These are phyloP conservation scores for Bufotes viridis DNA, from an alignment of 2,797 vertebrate species.

Conservation along the genomic window DNA sequence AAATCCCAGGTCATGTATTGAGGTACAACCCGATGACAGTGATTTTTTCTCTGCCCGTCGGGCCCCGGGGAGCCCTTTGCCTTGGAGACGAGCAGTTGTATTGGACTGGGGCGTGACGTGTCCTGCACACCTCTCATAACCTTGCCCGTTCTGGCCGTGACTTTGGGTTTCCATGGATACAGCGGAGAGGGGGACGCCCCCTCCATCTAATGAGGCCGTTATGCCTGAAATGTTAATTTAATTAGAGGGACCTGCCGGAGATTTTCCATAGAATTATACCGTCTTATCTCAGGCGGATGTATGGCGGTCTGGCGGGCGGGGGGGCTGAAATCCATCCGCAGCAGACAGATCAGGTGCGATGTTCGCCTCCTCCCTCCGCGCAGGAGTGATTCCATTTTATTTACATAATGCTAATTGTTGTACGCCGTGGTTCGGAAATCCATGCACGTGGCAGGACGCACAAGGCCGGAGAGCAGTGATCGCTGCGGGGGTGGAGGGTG, in stretches of 20 bases:
- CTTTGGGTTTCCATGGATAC: constrained; percentile 33
- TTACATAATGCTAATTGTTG: constrained; percentile 51
- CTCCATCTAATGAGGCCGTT: constrained; percentile 23
- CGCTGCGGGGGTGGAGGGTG: background rate
- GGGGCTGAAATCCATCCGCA: constrained; percentile 3
- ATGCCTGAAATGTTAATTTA: constrained; percentile 47
- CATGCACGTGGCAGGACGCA: background rate
- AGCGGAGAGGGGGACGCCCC: background rate
- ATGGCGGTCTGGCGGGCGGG: background rate
- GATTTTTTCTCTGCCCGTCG: no score
- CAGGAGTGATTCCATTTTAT: constrained; percentile 38
- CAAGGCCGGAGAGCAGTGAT: background rate
- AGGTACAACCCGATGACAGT: no score
- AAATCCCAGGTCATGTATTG: no score
- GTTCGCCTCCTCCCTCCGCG: constrained; percentile 2
- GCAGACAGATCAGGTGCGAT: constrained; percentile 38
- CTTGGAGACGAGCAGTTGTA: no score
- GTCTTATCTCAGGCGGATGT: background rate
- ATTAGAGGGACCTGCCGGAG: constrained; percentile 44
- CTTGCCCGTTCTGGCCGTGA: background rate
- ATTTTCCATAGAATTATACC: constrained; percentile 36
- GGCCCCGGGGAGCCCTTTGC: no score
- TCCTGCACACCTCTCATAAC: background rate
- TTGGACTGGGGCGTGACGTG: background rate
- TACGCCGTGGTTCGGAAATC: constrained; percentile 1